Evolutionary conservation across 2,113 vertebrate genomes (phyloP), one percentile per base, ranked within the genome.

Genomic region (Ctenodactylus gundi): DNA sequence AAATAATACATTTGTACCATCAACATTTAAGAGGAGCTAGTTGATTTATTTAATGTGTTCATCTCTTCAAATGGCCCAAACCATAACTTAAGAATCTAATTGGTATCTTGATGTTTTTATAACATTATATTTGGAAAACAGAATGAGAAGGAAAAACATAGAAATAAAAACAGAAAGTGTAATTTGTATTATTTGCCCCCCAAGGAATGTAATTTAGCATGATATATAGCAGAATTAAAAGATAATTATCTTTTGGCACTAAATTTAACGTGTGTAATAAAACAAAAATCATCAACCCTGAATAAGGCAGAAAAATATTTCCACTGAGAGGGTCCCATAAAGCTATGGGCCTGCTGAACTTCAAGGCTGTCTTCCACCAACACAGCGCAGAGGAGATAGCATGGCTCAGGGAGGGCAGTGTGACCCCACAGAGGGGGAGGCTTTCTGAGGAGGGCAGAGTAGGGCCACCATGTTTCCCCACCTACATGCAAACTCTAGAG

Each of bases 211-310:
- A 97, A 96, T 93, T 82, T 68, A 49, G 81, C 85, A 36, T 93
- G 96, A 98, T 96, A 97, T 94, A 98, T 98, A 97, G 97, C 94
- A 88, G 75, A 85, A 93, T 88, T 87, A 51, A 88, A 94, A 97
- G 98, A 98, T 97, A 93, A 88, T 65, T 92, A 98, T 98, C 97
- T 98, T 95, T 97, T 98, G 98, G 98, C 97, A 93, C 92, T 53
- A 60, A 95, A 94, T 92, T 96, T 94, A 98, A 97, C 85, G 95
- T 83, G 94, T 1, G 64, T 70, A 89, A 90, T 98, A 97, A 98
- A 98, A 96, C 6, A 97, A 70, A 97, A 97, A 96, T 96, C 72
- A 97, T 83, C 92, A 94, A 58, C 60, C 39, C 94, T 57, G 70
- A 25, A 85, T 77, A 96, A 96, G 96, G 23, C 21, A 96, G 58